A percentile compares a stretch with the other conserved stretches of the same genome.
Conservation (phyloP, 1,140 invertebrate species). For the Caenorhabditis elegans region DNA sequence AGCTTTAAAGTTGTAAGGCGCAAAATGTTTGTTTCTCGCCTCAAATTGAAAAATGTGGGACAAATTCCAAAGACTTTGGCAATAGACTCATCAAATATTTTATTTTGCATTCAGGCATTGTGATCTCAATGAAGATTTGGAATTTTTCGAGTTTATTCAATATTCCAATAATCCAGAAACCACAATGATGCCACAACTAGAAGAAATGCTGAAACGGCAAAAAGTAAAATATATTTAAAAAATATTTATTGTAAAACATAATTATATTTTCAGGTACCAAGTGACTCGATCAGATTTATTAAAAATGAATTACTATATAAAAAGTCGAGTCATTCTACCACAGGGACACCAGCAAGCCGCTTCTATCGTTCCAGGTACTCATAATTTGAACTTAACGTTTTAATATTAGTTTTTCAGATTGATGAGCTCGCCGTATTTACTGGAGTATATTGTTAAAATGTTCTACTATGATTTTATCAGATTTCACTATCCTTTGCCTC, state of each 20-base stretch:
- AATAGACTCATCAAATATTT: no score
- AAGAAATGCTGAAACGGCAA: background rate
- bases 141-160: constrained; percentile 11
- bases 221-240: background rate
- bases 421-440: background rate
- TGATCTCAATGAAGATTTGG: constrained; percentile 1
- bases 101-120: constrained; percentile 6
- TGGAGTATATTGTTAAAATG: constrained; percentile 34
- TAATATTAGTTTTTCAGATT: background rate
- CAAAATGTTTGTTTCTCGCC: no score
- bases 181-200: background rate
- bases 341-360: background rate
- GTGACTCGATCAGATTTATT: background rate
- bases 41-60: no score
- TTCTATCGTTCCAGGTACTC: background rate
- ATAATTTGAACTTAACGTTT: background rate
- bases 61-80: no score
- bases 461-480: constrained; percentile 32
- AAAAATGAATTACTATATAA: background rate
- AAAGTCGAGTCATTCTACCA: constrained; percentile 29
- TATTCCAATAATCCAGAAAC: background rate
- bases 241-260: background rate
- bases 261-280: background rate
- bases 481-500: constrained; percentile 16
- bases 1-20: no score